phyloP scores from a whole-genome alignment of 2,888 invertebrate genomes.

The Teleiodes luculella region DNA sequence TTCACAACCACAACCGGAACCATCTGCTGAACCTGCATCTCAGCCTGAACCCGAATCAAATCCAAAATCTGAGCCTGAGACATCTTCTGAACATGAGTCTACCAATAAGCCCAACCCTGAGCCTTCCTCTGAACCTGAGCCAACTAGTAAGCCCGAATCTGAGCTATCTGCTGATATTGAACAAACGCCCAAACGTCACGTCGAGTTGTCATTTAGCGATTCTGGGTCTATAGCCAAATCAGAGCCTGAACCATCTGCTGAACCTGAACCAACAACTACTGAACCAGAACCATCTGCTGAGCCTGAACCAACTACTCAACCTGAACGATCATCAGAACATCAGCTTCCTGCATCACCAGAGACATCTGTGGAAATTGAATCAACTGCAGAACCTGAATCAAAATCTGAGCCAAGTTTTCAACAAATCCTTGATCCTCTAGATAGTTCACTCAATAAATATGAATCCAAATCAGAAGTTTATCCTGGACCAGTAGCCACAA shows the following conservation, averaged over 20 bases:
- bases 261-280: constrained; percentile 26
- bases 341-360: constrained; percentile 36
- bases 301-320: constrained; percentile 42
- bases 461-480: constrained; percentile 31
- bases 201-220: constrained; percentile 29
- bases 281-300: constrained; percentile 17
- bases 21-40: constrained; percentile 26
- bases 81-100: constrained; percentile 28
- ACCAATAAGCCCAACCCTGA: constrained; percentile 19
- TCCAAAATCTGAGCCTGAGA: constrained; percentile 35
- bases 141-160: constrained; percentile 31
- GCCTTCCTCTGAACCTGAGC: constrained; percentile 24
- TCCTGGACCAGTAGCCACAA: constrained; percentile 18
- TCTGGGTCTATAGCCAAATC: constrained; percentile 28
- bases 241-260: constrained; percentile 30
- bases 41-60: constrained; percentile 35
- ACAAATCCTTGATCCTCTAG: constrained; percentile 42
- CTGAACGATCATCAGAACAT: constrained; percentile 20
- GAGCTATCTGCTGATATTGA: constrained; percentile 25
- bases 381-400: constrained; percentile 48
- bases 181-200: constrained; percentile 11
- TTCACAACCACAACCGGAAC: constrained; percentile 17
- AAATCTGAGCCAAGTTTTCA: constrained; percentile 34
- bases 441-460: constrained; percentile 27
- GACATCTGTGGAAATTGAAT: constrained; percentile 43